A percentile compares a stretch with the other conserved stretches of the same genome.
phyloP scores from a whole-genome alignment of 2,797 vertebrate genomes.

The Gambusia yucatana region DNA sequence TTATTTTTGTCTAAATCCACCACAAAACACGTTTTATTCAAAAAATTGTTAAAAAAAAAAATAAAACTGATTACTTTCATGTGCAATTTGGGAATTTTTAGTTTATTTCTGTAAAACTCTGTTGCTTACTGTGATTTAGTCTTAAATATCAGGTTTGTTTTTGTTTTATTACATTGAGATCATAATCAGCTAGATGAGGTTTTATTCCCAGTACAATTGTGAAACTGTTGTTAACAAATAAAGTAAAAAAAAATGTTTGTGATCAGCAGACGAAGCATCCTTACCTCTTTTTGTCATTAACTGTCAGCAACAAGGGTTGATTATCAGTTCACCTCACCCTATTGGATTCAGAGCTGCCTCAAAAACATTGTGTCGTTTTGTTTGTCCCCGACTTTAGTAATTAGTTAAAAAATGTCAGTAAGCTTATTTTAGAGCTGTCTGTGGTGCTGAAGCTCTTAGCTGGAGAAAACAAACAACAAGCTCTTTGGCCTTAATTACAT shows the following conservation, averaged over 20 bases:
- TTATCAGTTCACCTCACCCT: background rate
- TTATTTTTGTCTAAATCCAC: background rate
- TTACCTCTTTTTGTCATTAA: background rate
- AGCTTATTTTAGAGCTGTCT: background rate
- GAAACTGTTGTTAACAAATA: background rate
- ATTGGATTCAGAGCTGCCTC: background rate
- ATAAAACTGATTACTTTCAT: background rate
- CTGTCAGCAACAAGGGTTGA: background rate
- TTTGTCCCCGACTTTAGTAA: background rate
- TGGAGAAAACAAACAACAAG: conserved; percentile 12
- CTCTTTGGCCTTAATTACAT: background rate
- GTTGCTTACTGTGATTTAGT: background rate
- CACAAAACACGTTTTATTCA: background rate
- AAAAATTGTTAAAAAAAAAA: background rate
- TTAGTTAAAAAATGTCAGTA: background rate
- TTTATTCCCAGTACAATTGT: background rate
- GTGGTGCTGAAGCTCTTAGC: background rate
- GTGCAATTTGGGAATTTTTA: background rate
- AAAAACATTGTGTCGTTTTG: background rate
- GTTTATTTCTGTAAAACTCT: background rate
- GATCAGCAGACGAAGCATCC: background rate
- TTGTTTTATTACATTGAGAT: background rate
- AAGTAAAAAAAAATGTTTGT: background rate
- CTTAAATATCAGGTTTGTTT: background rate
- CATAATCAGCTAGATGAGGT: background rate